phyloP scores from a whole-genome alignment of 2,888 invertebrate genomes.

The Stenurella melanura region DNA sequence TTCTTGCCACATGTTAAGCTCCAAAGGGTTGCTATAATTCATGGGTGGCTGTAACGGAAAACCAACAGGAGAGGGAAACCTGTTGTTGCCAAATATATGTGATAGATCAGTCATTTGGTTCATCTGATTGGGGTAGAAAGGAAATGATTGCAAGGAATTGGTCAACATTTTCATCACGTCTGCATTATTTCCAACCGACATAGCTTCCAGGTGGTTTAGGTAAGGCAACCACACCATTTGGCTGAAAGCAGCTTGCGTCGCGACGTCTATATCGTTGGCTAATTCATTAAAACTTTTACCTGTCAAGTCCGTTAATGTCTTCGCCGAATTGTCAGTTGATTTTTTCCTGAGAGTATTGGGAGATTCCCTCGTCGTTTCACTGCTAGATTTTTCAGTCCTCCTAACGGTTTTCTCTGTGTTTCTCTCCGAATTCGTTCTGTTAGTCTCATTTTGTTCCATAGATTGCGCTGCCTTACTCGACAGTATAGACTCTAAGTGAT shows the following conservation, averaged over 20 bases:
- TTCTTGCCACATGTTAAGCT: slow-evolving; percentile 83
- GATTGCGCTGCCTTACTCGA: slow-evolving; percentile 66
- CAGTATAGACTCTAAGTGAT: slow-evolving; percentile 82
- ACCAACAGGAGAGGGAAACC: slow-evolving; percentile 73
- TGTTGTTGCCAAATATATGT: slow-evolving; percentile 72
- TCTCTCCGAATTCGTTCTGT: slow-evolving; percentile 40
- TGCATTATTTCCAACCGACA: slow-evolving; percentile 74
- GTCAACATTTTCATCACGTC: slow-evolving; percentile 77
- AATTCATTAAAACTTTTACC: slow-evolving; percentile 68
- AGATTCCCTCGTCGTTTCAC: slow-evolving; percentile 41
- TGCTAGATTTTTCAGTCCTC: slow-evolving; percentile 61
- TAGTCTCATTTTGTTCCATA: slow-evolving; percentile 32
- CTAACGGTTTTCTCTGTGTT: slow-evolving; percentile 58
- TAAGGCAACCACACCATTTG: slow-evolving; percentile 87
- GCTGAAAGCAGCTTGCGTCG: slow-evolving; percentile 81
- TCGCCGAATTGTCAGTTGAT: slow-evolving; percentile 43
- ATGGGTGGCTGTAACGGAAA: slow-evolving; percentile 66
- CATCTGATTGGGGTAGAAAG: slow-evolving; percentile 71
- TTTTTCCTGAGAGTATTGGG: slow-evolving; percentile 40
- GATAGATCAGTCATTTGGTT: slow-evolving; percentile 74
- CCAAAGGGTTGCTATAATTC: slow-evolving; percentile 77
- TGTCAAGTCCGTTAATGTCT: slow-evolving; percentile 30
- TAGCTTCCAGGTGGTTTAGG: slow-evolving; percentile 78
- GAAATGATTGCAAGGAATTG: slow-evolving; percentile 74
- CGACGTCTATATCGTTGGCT: slow-evolving; percentile 81